Conservation (phyloP, 2,113 vertebrate species). For the Mesocricetus auratus region DNA sequence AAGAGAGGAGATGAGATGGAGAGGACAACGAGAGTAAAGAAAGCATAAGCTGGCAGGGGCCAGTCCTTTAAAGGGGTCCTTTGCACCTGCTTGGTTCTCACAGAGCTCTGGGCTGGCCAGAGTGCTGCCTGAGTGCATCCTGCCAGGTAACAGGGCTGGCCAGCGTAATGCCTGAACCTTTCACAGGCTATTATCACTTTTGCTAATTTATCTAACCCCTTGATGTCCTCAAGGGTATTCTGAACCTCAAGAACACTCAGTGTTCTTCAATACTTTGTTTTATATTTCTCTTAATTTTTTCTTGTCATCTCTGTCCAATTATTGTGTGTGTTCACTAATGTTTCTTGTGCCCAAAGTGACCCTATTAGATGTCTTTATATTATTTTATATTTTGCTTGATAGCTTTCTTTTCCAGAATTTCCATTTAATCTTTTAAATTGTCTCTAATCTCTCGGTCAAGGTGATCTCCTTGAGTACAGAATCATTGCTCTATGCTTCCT, state of each 20-base stretch:
- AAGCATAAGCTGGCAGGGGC: no score
- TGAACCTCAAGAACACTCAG: not conserved
- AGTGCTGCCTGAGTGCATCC: no score
- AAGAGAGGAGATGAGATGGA: no score
- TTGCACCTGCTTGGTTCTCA: no score
- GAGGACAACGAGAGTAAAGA: no score
- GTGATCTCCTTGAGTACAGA: not conserved
- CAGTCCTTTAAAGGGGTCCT: no score
- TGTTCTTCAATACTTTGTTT: not conserved
- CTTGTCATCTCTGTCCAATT: not conserved
- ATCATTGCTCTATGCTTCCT: not conserved
- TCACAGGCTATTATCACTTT: not conserved
- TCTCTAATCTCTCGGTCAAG: not conserved
- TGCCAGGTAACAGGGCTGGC: no score
- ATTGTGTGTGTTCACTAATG: not conserved
- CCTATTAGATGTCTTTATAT: not conserved
- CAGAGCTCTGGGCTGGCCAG: no score
- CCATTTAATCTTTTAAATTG: not conserved
- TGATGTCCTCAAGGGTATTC: not conserved
- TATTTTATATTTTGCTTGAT: not conserved
- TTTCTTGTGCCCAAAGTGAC: not conserved
- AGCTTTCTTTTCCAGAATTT: not conserved
- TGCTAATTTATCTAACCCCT: not conserved
- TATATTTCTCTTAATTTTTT: not conserved
- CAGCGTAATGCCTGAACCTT: no score